Evolutionary conservation across 35 echinoderm and acorn worm species (phyloP).

Genomic region (Stichopus chloronotus): DNA sequence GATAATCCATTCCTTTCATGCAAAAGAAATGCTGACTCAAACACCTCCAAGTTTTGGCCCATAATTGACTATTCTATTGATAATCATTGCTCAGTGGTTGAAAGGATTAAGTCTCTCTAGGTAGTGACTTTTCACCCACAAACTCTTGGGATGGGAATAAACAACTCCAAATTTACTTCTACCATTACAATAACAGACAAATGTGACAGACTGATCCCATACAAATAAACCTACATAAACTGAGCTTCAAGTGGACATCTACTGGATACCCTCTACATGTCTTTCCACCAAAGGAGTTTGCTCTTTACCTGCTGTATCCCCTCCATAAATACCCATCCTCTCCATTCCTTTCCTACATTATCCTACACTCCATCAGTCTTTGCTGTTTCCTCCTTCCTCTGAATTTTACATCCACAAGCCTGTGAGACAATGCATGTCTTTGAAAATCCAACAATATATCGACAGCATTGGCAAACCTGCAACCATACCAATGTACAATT

Average conservation of each 20-base stretch:
- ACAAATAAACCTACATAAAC: not conserved
- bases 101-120: not conserved
- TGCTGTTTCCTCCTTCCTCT: not conserved
- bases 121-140: not conserved
- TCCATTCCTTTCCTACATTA: not conserved
- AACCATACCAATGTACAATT: too few relatives aligned
- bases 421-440: too few relatives aligned
- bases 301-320: not conserved
- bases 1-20: too few relatives aligned
- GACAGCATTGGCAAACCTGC: too few relatives aligned
- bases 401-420: not conserved
- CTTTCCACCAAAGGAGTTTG: not conserved
- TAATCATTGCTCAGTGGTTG: not conserved
- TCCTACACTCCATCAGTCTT: not conserved
- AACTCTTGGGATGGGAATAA: not conserved
- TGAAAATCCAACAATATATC: too few relatives aligned
- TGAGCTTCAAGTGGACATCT: not conserved
- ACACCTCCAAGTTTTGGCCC: too few relatives aligned
- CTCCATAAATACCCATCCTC: not conserved
- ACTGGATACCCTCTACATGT: not conserved
- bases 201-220: not conserved
- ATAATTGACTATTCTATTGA: too few relatives aligned
- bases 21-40: too few relatives aligned
- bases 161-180: not conserved
- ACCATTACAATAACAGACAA: not conserved